Conservation (phyloP, 53 echinoderm and acorn worm genomes). For the Pentamera pediparva region DNA sequence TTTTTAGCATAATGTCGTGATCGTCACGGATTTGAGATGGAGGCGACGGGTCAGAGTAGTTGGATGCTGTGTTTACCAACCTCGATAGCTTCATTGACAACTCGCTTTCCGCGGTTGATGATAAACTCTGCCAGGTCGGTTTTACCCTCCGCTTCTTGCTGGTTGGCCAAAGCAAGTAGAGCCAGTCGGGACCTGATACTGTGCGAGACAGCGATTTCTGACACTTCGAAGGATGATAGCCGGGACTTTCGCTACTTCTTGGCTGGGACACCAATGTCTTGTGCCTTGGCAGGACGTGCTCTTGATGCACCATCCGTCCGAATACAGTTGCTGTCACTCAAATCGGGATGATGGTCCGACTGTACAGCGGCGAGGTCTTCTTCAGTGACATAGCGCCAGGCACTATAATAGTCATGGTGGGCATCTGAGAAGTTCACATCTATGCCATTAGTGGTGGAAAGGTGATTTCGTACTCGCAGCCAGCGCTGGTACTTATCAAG, state of each 20-base stretch:
- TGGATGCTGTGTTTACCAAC: neutral
- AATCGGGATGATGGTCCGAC: too few relatives aligned
- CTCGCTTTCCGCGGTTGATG: constrained; percentile 21
- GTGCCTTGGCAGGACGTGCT: too few relatives aligned
- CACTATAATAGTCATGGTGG: neutral
- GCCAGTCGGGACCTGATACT: neutral
- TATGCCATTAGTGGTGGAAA: constrained; percentile 4
- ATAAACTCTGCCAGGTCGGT: constrained; percentile 46
- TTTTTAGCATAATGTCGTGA: too few relatives aligned
- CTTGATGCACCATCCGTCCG: too few relatives aligned
- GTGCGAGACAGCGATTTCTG: neutral
- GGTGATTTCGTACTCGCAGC: neutral
- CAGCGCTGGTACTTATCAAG: too few relatives aligned
- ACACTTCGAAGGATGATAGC: too few relatives aligned
- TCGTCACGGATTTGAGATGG: too few relatives aligned
- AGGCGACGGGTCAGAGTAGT: too few relatives aligned
- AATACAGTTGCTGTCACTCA: too few relatives aligned
- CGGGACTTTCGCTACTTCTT: too few relatives aligned
- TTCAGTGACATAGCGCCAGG: neutral
- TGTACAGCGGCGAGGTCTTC: too few relatives aligned
- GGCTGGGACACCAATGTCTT: too few relatives aligned
- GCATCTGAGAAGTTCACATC: neutral
- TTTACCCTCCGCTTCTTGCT: constrained; percentile 27
- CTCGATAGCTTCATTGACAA: constrained; percentile 20
- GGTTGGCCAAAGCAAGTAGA: constrained; percentile 36